Conservation (phyloP, 2,888 invertebrate species). For the Ditula angustiorana region DNA sequence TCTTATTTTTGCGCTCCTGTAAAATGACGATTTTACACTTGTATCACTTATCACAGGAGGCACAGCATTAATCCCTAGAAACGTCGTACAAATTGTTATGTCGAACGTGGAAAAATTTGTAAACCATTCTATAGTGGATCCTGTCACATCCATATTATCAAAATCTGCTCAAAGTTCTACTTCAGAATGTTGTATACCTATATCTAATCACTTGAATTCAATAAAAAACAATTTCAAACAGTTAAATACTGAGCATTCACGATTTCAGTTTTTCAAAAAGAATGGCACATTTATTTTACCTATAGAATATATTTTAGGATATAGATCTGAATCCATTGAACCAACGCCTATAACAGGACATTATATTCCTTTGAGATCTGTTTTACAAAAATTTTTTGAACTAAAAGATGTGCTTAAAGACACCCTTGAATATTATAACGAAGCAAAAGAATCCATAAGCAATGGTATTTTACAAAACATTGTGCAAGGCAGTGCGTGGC, state of each 20-base stretch:
- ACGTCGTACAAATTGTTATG: slow-evolving; percentile 8
- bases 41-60: too few species aligned
- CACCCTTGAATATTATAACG: slow-evolving; percentile 7
- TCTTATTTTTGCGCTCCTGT: too few species aligned
- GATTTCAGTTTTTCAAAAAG: slow-evolving; percentile 3
- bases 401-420: background rate
- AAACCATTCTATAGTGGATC: background rate
- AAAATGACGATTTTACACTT: too few species aligned
- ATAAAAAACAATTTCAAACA: background rate
- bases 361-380: background rate
- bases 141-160: background rate
- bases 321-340: background rate
- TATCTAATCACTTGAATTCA: too few species aligned
- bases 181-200: background rate
- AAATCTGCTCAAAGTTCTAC: background rate
- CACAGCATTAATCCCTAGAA: too few species aligned
- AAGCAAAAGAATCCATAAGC: background rate
- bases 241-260: slow-evolving; percentile 1
- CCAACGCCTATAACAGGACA: background rate
- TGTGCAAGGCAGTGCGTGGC: slow-evolving; percentile 6
- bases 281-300: background rate
- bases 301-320: background rate
- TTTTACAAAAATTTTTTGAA: slow-evolving; percentile 7
- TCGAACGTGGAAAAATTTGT: background rate
- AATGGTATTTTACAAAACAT: slow-evolving; percentile 2